Evolutionary conservation across 2,113 vertebrate species (phyloP).

Genomic region (Megaleporinus macrocephalus): DNA sequence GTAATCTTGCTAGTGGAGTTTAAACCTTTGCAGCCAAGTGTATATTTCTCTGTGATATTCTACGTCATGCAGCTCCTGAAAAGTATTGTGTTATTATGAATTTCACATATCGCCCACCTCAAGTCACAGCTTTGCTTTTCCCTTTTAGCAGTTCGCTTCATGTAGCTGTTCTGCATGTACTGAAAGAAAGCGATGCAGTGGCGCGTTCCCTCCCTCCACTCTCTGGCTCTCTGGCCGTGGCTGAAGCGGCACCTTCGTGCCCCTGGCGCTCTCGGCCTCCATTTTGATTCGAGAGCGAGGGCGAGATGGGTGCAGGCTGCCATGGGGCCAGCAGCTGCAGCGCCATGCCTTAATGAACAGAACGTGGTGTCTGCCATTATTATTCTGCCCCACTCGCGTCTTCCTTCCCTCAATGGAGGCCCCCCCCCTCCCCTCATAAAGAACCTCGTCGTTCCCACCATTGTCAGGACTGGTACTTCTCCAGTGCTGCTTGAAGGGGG

Average conservation of each 20-base stretch:
- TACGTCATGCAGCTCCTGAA: too few relatives aligned
- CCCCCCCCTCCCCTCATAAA: constrained; percentile 62
- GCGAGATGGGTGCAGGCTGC: constrained; percentile 43
- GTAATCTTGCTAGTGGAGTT: too few relatives aligned
- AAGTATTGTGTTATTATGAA: too few relatives aligned
- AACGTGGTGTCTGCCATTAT: constrained; percentile 57
- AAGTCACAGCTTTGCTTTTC: not conserved
- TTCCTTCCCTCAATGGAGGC: constrained; percentile 48
- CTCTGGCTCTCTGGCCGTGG: constrained; percentile 19
- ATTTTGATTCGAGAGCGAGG: constrained; percentile 39
- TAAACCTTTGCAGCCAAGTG: too few relatives aligned
- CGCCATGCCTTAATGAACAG: constrained; percentile 57
- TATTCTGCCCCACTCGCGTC: constrained; percentile 58
- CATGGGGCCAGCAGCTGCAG: constrained; percentile 54
- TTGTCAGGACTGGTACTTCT: constrained; percentile 56
- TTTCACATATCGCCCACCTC: too few relatives aligned
- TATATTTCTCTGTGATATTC: too few relatives aligned
- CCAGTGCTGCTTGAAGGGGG: constrained; percentile 43
- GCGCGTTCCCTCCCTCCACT: not conserved
- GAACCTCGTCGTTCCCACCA: constrained; percentile 56
- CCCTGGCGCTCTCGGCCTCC: constrained; percentile 47
- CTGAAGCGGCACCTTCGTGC: constrained; percentile 43
- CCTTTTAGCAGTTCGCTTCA: not conserved
- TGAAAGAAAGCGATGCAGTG: not conserved
- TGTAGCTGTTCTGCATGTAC: not conserved